Conservation (phyloP, 2,797 vertebrate species). For the Cossypha caffra region DNA sequence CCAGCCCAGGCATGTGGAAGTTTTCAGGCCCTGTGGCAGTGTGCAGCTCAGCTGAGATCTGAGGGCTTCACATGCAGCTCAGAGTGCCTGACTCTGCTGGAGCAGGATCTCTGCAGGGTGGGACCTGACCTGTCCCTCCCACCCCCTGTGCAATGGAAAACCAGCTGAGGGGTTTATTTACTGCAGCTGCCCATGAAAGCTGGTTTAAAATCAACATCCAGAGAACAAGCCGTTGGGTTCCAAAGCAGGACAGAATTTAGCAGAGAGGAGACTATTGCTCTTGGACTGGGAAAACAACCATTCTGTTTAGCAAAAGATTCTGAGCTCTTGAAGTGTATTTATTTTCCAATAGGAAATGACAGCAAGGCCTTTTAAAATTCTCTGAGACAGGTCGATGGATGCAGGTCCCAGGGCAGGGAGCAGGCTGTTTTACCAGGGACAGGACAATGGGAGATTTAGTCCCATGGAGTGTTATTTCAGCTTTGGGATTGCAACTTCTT, state of each 20-base stretch:
- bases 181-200: constrained; percentile 35
- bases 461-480: background rate
- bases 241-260: background rate
- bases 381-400: background rate
- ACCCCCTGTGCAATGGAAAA: background rate
- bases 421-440: background rate
- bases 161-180: constrained; percentile 35
- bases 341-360: background rate
- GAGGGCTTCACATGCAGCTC: background rate
- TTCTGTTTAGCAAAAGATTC: constrained; percentile 25
- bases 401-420: background rate
- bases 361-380: constrained; percentile 9
- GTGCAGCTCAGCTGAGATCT: constrained; percentile 2
- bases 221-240: constrained; percentile 43
- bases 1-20: background rate
- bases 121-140: constrained; percentile 7
- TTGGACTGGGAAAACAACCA: constrained; percentile 35
- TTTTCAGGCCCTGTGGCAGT: background rate
- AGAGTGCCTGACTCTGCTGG: background rate
- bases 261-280: constrained; percentile 38
- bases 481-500: constrained; percentile 8
- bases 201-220: constrained; percentile 45
- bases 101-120: background rate
- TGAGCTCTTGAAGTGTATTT: constrained; percentile 48
- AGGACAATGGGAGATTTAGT: background rate